Base-by-base conservation (phyloP, 2,888 invertebrate genomes). In the Sarcophaga rosellei region DNA sequence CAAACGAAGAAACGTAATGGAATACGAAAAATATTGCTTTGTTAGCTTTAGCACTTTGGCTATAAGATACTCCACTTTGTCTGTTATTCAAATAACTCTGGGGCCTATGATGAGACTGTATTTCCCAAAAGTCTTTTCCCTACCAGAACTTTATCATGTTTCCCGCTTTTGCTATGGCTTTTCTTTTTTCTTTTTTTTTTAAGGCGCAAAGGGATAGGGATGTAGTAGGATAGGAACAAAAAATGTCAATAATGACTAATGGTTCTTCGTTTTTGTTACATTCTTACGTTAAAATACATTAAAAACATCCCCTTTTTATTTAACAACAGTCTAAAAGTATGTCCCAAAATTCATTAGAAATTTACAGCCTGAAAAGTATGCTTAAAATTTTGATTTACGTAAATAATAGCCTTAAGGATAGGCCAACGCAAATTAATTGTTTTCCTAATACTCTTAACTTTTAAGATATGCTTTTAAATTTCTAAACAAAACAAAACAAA, bases 241-340 rank as follows among this genome's bases (percentile, higher is more conserved):
- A 73, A 66, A 53, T 79, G 72, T 21, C 81, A 81, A 85, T 81
- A 79, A 72, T 82, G 85, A 78, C 68, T 70, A 75, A 75, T 76
- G 68, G 25, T 53, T 68, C 17, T 65, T 61, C 63, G 10, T 44
- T 68, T 63, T 21, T 61, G 21, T 61, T 61, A 20, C 25, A 73
- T 53, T 53, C 17, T 15, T 15, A 53, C 4, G 12, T 12, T 17
- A 15, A 47, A 47, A 47, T 15, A 47, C 35, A 35, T 35, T 47
- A 15, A 47, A 47, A 47, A 4, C 47, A 47, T 47, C 47, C 17
- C 4, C 4, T 53, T 53, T 47, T 53, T 53, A 4, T 15, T 53
- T 12, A 15, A 15, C 15, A 15, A 12, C 12, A 17, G 15, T 0
- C 17, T 53, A 15, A 53, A 53, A 53, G 17, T 53, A 53, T 15